These are phyloP conservation scores for Cyrtonyx montezumae DNA, from an alignment of 2,113 vertebrate genomes.

Conservation along the genomic window DNA sequence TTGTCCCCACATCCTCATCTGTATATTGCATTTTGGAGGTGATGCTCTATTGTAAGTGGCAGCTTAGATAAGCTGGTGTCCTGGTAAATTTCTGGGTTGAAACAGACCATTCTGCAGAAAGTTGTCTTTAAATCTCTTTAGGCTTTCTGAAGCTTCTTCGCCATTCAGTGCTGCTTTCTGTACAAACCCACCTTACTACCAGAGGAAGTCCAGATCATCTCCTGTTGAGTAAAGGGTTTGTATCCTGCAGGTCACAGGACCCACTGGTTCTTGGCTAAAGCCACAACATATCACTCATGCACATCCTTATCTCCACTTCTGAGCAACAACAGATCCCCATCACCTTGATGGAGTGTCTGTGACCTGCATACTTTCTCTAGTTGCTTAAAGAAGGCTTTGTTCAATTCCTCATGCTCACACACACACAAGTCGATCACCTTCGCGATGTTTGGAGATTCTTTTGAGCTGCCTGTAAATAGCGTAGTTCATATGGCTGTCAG, in stretches of 20 bases:
- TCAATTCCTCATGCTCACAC: neutral
- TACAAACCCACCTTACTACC: neutral
- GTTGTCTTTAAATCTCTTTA: neutral
- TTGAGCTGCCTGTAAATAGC: neutral
- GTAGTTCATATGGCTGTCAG: neutral
- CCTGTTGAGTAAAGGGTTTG: accelerated
- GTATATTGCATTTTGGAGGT: neutral
- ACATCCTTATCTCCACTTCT: neutral
- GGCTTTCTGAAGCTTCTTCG: neutral
- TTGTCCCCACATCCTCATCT: neutral
- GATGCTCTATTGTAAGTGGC: neutral
- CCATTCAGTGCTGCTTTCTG: neutral
- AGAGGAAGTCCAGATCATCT: neutral
- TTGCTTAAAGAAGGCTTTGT: neutral
- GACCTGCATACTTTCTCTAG: neutral
- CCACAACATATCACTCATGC: no score
- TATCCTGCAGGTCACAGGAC: neutral
- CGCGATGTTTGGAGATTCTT: neutral
- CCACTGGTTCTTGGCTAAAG: neutral
- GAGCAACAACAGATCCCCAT: neutral
- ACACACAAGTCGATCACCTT: neutral
- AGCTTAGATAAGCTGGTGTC: neutral
- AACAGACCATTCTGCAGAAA: neutral
- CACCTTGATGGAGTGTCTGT: no score
- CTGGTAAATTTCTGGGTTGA: accelerated